These are phyloP conservation scores for Bombus superbus DNA, from an alignment of 1,140 invertebrate species.

Conservation along the genomic window DNA sequence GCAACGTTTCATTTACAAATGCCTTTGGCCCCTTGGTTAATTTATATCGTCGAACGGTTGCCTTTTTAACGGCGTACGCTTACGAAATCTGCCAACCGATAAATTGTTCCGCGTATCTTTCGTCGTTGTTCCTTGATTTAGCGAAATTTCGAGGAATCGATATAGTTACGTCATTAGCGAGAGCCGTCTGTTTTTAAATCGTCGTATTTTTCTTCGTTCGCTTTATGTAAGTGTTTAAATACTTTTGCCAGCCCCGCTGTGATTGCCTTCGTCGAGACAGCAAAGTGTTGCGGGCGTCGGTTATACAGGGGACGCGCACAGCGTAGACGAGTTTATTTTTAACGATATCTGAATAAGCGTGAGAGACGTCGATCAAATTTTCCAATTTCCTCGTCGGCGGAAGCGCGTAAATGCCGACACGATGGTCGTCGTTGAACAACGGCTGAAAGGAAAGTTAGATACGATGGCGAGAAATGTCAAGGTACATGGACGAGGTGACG, in stretches of 20 bases:
- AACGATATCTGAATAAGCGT: not conserved
- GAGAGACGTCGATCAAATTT: constrained; percentile 3
- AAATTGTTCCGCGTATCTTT: no score
- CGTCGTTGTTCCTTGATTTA: no score
- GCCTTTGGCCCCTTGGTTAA: not conserved
- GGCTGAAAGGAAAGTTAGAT: not conserved
- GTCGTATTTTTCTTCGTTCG: no score
- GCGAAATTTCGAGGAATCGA: no score
- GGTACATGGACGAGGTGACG: constrained; percentile 23
- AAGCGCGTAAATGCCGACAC: not conserved
- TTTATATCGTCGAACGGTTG: no score
- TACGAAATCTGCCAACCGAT: no score
- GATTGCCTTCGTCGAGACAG: not conserved
- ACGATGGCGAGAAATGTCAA: constrained; percentile 28
- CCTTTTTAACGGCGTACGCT: not conserved
- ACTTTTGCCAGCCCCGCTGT: not conserved
- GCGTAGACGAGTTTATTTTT: not conserved
- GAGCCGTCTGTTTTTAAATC: no score
- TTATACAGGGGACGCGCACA: no score
- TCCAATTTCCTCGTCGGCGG: not conserved
- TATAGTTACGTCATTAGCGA: no score
- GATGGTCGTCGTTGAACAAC: no score
- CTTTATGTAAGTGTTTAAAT: not conserved
- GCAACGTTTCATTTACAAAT: not conserved
- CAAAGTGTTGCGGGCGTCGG: no score